phyloP scores from a whole-genome alignment of 1,140 invertebrate species.

The Heterodera carotae region DNA sequence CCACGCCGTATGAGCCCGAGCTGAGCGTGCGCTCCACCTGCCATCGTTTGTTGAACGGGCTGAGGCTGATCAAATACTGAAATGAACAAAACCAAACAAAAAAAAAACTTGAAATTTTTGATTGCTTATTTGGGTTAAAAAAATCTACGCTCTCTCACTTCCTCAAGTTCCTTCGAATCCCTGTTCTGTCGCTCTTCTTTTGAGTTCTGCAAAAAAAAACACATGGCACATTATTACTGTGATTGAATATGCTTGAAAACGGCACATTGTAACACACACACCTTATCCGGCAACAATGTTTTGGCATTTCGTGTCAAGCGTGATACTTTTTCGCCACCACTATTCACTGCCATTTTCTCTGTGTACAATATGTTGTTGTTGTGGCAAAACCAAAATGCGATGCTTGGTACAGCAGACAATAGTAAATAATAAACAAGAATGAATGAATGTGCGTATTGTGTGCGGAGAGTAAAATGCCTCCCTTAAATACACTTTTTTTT shows the following conservation, averaged over 20 bases:
- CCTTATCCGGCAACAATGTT: neutral
- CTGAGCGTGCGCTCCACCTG: constrained; percentile 41
- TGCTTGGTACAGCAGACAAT: too few species aligned
- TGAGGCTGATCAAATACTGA: neutral
- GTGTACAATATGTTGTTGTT: too few species aligned
- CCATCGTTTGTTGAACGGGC: constrained; percentile 49
- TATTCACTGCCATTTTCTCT: too few species aligned
- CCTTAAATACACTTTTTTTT: too few species aligned
- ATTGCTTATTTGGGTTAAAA: too few species aligned
- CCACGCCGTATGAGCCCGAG: constrained; percentile 50
- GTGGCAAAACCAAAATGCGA: too few species aligned
- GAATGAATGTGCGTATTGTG: too few species aligned
- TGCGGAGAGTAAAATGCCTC: too few species aligned
- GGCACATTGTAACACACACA: neutral
- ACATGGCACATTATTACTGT: neutral
- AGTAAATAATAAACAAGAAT: too few species aligned
- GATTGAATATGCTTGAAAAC: neutral
- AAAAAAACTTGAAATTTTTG: neutral
- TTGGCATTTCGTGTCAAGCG: neutral
- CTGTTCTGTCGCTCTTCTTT: neutral
- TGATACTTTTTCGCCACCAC: neutral
- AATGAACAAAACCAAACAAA: neutral
- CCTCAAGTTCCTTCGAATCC: neutral
- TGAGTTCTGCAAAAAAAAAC: neutral
- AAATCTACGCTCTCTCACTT: neutral